Evolutionary conservation across 1,140 invertebrate genomes (phyloP), one percentile per base, ranked within the genome.

Genomic region (Drosophila takahashii): DNA sequence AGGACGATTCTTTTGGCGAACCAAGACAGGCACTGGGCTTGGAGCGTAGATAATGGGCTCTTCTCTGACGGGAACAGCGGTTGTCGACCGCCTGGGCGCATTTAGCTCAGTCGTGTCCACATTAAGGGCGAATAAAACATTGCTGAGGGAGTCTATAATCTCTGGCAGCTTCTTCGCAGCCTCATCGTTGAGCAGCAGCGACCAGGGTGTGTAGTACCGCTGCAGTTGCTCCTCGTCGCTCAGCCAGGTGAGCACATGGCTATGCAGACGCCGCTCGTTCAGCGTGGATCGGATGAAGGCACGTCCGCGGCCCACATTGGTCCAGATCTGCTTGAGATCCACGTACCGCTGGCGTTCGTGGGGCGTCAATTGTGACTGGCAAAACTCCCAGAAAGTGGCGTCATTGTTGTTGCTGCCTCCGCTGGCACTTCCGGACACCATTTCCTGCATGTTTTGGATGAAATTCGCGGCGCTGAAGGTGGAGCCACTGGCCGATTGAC

Each of bases 81-180:
- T 15, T 4, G 44, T 22, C 1, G 29, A 61, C 10, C 84, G 62
- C 11, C 57, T 74, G 5, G 87, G 64, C 0, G 85, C 86, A 92
- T 97, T 96, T 3, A 98, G 92, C 78, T 96, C 95, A 11, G 94
- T 92, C 87, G 96, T 96, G 86, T 98, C 96, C 57, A 97, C 95
- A 72, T 94, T 95, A 39, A 98, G 95, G 10, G 97, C 97, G 93
- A 98, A 98, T 48, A 98, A 92, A 74, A 98, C 96, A 39, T 96
- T 95, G 42, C 94, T 95, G 47, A 98, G 93, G 51, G 95, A 96
- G 92, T 96, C 96, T 44, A 96, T 95, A 90, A 96, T 95, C 84
- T 95, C 96, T n/a, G 96, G 95, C 48, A 98, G 90, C 91, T 96
- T 94, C 58, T 94, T 95, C 59, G 93, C 95, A 52, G 94, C 94